phyloP scores from a whole-genome alignment of 1,140 invertebrate species.

The Drosophila yakuba region DNA sequence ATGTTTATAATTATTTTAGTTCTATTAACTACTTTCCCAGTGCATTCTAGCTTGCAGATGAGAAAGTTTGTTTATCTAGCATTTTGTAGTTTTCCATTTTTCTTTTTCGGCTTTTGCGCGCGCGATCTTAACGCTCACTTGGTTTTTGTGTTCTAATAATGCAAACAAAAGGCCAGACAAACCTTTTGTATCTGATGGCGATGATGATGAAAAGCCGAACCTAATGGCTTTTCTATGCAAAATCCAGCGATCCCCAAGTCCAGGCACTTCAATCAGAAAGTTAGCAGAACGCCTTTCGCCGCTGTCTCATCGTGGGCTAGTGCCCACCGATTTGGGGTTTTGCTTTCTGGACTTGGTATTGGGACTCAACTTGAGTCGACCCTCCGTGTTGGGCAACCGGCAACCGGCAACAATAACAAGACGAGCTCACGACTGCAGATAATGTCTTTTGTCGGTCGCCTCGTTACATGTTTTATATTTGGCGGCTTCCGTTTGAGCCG shows the following conservation, averaged over 20 bases:
- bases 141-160: conserved; percentile 81
- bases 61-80: conserved; percentile 70
- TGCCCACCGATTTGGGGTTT: conserved; percentile 25
- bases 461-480: conserved; percentile 51
- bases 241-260: conserved; percentile 43
- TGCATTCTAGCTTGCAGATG: conserved; percentile 46
- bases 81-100: conserved; percentile 36
- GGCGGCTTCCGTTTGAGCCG: conserved; percentile 60
- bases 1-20: background rate
- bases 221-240: conserved; percentile 79
- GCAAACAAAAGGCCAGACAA: conserved; percentile 52
- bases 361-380: conserved; percentile 6
- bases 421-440: conserved; percentile 34
- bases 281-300: conserved; percentile 58
- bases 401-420: conserved; percentile 42
- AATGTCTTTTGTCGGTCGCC: conserved; percentile 48
- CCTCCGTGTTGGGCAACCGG: conserved; percentile 69
- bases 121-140: conserved; percentile 80
- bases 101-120: conserved; percentile 34
- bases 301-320: conserved; percentile 16
- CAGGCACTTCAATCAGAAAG: conserved; percentile 76
- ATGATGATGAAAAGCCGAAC: conserved; percentile 47
- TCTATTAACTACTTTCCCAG: conserved; percentile 2
- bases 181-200: conserved; percentile 57
- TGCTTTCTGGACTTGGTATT: conserved; percentile 7